phyloP scores from a whole-genome alignment of 2,113 vertebrate genomes.

The Oceanites oceanicus region DNA sequence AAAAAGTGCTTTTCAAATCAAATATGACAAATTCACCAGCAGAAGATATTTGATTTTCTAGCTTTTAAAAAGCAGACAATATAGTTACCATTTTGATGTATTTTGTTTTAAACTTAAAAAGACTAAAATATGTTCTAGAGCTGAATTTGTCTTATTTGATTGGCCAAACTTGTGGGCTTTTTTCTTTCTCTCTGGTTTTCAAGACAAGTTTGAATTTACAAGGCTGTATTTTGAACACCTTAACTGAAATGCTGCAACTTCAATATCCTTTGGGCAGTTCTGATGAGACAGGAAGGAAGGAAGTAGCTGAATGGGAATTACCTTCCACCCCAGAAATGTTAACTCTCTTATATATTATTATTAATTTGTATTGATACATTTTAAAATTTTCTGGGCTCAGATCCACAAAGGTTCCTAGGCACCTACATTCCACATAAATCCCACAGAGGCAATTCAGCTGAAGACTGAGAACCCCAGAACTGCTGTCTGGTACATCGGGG shows the following conservation, averaged over 20 bases:
- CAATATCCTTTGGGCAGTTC: not conserved
- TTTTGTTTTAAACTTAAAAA: constrained; percentile 10
- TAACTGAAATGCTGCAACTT: not conserved
- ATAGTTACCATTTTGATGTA: constrained; percentile 20
- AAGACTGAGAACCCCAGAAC: not conserved
- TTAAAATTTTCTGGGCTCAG: not conserved
- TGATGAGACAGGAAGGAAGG: not conserved
- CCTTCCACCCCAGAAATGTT: not conserved
- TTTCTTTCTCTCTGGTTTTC: not conserved
- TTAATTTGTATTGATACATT: not conserved
- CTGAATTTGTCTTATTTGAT: constrained; percentile 27
- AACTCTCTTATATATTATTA: not conserved
- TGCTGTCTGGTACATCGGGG: not conserved
- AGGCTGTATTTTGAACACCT: not conserved
- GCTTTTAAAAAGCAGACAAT: constrained; percentile 27
- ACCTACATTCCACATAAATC: not conserved
- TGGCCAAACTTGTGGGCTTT: not conserved
- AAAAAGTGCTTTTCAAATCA: constrained; percentile 54
- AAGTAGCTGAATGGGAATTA: not conserved
- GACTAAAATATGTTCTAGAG: constrained; percentile 26
- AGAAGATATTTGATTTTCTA: constrained; percentile 44
- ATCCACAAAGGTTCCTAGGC: not conserved
- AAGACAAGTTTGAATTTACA: not conserved
- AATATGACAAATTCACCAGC: constrained; percentile 48
- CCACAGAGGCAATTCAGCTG: not conserved